Percentiles rank a stretch among this genome's conserved stretches.
Conservation (phyloP, 2,113 vertebrate species). For the Apus apus region DNA sequence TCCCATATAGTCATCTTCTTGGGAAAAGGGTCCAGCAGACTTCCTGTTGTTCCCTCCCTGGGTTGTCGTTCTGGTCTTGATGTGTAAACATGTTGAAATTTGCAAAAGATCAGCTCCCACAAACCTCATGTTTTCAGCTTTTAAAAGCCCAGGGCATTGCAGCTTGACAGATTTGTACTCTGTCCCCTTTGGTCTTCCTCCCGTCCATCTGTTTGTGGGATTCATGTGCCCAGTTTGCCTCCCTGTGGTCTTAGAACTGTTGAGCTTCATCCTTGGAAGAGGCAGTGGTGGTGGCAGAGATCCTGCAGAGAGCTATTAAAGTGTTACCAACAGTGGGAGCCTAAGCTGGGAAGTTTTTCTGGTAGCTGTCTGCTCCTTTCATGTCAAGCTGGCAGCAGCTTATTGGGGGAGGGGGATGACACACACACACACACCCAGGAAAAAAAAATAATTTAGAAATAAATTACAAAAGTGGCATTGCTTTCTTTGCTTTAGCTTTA, state of each 20-base stretch:
- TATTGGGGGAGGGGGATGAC: not conserved
- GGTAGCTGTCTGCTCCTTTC: slow-evolving; percentile 22
- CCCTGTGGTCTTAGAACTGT: slow-evolving; percentile 57
- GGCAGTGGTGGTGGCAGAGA: slow-evolving; percentile 56
- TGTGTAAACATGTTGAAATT: slow-evolving; percentile 44
- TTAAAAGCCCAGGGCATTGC: slow-evolving; percentile 40
- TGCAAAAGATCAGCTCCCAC: slow-evolving; percentile 24
- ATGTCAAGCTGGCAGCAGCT: not conserved
- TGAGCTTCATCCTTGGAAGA: slow-evolving; percentile 63
- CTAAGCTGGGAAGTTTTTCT: slow-evolving; percentile 23
- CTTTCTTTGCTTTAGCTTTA: not conserved
- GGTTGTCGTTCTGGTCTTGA: slow-evolving; percentile 36
- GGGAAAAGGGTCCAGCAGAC: slow-evolving; percentile 27
- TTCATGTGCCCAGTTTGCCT: slow-evolving; percentile 61
- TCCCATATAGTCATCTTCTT: slow-evolving; percentile 40
- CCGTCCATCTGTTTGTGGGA: slow-evolving; percentile 66
- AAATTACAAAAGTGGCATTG: not conserved
- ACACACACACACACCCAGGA: not conserved
- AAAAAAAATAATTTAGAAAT: not conserved
- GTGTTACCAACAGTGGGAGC: slow-evolving; percentile 46
- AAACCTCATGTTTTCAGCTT: slow-evolving; percentile 11
- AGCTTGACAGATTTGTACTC: slow-evolving; percentile 38
- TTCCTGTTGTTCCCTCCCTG: slow-evolving; percentile 49
- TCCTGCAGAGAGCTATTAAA: slow-evolving; percentile 68
- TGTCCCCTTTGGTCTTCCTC: slow-evolving; percentile 28